Evolutionary conservation across 2,797 vertebrate genomes (phyloP).

Genomic region (Mormyrus hasselquistii): DNA sequence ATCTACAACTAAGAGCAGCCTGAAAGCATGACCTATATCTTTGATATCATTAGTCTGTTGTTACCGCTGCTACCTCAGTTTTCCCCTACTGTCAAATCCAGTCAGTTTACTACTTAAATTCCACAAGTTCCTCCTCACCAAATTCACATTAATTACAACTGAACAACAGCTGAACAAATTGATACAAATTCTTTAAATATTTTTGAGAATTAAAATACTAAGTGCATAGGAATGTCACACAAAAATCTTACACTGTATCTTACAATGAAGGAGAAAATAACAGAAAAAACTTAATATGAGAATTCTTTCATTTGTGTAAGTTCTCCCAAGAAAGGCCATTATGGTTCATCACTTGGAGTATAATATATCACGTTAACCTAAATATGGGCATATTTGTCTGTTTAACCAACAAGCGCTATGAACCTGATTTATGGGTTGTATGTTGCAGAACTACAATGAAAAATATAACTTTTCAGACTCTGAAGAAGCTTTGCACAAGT

Average conservation of each 20-base stretch:
- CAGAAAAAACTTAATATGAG: slow-evolving; percentile 2
- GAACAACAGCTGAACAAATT: slow-evolving; percentile 39
- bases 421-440: slow-evolving; percentile 61
- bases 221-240: slow-evolving; percentile 72
- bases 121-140: slow-evolving; percentile 47
- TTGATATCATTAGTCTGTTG: slow-evolving; percentile 41
- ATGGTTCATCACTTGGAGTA: slow-evolving; percentile 59
- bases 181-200: slow-evolving; percentile 54
- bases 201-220: slow-evolving; percentile 63
- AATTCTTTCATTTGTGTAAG: slow-evolving; percentile 56
- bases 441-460: slow-evolving; percentile 45
- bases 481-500: slow-evolving; percentile 71
- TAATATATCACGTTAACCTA: slow-evolving; percentile 64
- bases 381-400: slow-evolving; percentile 61
- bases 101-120: slow-evolving; percentile 42
- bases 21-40: slow-evolving; percentile 40
- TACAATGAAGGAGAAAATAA: slow-evolving; percentile 27
- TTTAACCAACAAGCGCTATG: slow-evolving; percentile 63
- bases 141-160: slow-evolving; percentile 52
- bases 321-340: slow-evolving; percentile 63
- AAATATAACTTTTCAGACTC: slow-evolving; percentile 51
- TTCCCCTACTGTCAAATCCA: slow-evolving; percentile 42
- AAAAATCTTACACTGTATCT: slow-evolving; percentile 59
- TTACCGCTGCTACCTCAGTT: slow-evolving; percentile 32
- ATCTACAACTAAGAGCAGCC: slow-evolving; percentile 28